Evolutionary conservation across 1,140 invertebrate genomes (phyloP), one percentile per base, ranked within the genome.

Genomic region (Pomacea maculata): DNA sequence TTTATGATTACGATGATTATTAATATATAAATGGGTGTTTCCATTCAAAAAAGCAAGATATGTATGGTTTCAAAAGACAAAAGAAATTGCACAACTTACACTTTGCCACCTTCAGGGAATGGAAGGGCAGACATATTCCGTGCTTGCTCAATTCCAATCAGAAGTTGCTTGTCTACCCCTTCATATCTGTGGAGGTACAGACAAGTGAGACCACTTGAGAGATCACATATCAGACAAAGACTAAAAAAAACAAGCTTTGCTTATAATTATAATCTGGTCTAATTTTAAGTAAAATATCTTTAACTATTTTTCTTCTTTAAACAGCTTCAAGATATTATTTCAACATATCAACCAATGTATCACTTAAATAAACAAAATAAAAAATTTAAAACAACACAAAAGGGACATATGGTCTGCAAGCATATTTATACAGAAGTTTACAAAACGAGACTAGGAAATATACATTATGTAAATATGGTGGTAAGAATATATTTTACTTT

Each of bases 81-180:
- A 63, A 29, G 54, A 7, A 8, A 17, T 12, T 68, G 45, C 68
- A 12, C 67, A 79, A 94, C 95, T 95, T 91, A 96, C 95, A 96
- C 94, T 94, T 95, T 94, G 84, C 94, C 94, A 82, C 93, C 92
- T 81, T 94, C 94, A 85, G 93, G 94, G 87, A 97, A 95, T 87
- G 95, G 94, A 34, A 99, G 93, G 11, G 96, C 96, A 86, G 94
- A 93, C 78, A 99, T 92, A 92, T 98, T 98, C 79, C 97, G 93
- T 65, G 96, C 96, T 88, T 96, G 94, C 90, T 98, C 95, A 81
- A 99, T 95, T 61, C 96, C 96, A 79, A 98, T 94, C 86, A 96
- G 95, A 45, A 99, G 93, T 75, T 95, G 92, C 82, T 94, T 94
- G 83, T 98, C 96, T 75, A 94, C 93, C 29, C 94, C 92, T 83